Percentiles rank a stretch among this genome's conserved stretches.
Conservation (phyloP, 2,113 vertebrate species). For the Acrocephalus kingi region DNA sequence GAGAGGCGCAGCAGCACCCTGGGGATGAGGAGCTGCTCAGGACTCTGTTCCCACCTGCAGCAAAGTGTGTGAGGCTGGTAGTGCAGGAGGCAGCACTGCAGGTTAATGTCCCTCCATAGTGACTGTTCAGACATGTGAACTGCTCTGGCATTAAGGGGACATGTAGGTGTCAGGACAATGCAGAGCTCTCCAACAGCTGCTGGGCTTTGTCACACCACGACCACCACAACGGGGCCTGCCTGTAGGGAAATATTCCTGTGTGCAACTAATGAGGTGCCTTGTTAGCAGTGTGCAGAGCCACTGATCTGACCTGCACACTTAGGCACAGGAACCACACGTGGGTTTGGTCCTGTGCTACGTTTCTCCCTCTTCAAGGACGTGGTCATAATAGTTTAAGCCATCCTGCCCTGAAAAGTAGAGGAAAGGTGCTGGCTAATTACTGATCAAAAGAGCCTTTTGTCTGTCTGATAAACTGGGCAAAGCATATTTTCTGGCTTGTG, state of each 20-base stretch:
- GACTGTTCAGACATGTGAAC: background rate
- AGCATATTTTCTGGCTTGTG: background rate
- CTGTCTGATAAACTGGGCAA: background rate
- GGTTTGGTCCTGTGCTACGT: background rate
- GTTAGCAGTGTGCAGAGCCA: background rate
- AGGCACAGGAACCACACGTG: fast-evolving
- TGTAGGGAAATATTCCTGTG: background rate
- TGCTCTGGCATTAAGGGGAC: background rate
- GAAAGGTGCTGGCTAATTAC: background rate
- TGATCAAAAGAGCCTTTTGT: background rate
- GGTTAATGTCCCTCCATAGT: background rate
- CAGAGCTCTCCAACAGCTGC: background rate
- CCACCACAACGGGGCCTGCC: fast-evolving
- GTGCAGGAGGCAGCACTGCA: background rate
- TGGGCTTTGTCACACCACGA: background rate
- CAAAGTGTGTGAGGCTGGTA: background rate
- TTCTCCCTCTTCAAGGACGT: background rate
- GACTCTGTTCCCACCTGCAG: background rate
- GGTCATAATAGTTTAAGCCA: background rate
- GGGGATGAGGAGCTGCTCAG: background rate
- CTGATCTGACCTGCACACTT: background rate
- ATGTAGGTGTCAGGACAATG: background rate
- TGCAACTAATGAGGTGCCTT: background rate
- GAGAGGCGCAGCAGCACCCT: background rate
- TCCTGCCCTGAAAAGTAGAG: background rate